These are phyloP conservation scores for Synergus japonicus DNA, from an alignment of 2,888 invertebrate genomes.

Conservation along the genomic window DNA sequence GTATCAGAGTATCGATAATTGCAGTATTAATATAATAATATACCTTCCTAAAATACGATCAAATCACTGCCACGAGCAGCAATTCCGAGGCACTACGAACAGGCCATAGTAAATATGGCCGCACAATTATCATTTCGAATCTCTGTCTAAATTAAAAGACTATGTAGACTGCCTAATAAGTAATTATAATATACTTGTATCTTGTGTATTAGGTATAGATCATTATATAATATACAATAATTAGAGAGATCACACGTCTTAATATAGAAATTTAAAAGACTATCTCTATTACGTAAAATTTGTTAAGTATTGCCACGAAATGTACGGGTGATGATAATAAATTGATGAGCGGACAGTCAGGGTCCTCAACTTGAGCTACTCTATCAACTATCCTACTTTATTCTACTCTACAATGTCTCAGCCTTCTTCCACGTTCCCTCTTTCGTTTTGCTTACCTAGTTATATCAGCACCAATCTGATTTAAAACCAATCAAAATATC, in stretches of 20 bases:
- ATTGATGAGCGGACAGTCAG: conserved; percentile 70
- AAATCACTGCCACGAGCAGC: conserved; percentile 77
- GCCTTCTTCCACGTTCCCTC: conserved; percentile 76
- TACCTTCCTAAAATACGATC: conserved; percentile 76
- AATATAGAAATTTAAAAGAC: conserved; percentile 77
- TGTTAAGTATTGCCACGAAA: conserved; percentile 75
- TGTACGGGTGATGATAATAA: conserved; percentile 65
- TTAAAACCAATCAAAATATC: conserved; percentile 76
- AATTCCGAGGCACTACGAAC: conserved; percentile 78
- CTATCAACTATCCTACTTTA: conserved; percentile 71
- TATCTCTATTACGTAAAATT: conserved; percentile 75
- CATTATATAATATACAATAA: conserved; percentile 75
- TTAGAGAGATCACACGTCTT: conserved; percentile 78
- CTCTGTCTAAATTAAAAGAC: conserved; percentile 69
- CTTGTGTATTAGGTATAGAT: conserved; percentile 72
- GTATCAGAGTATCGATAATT: conserved; percentile 73
- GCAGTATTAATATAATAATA: conserved; percentile 73
- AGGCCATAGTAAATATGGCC: conserved; percentile 77
- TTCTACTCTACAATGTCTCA: conserved; percentile 75
- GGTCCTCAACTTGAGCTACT: conserved; percentile 73
- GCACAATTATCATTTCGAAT: conserved; percentile 75
- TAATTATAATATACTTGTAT: conserved; percentile 66
- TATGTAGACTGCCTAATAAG: conserved; percentile 68
- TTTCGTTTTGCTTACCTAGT: conserved; percentile 63
- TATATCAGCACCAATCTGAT: conserved; percentile 77